These are phyloP conservation scores for Phyllostomus hastatus DNA, from an alignment of 2,113 vertebrate genomes.

Conservation along the genomic window DNA sequence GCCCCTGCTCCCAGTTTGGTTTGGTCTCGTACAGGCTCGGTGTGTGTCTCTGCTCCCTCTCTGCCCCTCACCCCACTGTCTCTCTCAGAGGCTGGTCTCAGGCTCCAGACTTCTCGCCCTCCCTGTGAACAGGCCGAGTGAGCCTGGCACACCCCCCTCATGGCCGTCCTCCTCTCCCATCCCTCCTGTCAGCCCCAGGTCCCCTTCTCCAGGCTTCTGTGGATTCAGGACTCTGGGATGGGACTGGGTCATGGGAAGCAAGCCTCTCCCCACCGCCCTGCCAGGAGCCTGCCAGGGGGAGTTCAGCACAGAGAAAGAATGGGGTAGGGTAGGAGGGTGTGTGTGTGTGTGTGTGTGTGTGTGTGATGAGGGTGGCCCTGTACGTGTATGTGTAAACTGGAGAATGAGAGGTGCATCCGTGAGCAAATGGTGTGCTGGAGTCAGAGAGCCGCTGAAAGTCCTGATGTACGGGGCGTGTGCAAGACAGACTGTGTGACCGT, in stretches of 20 bases:
- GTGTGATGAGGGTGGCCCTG: too few species aligned
- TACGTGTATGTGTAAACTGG: neutral
- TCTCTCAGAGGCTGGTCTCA: neutral
- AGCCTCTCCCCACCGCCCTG: neutral
- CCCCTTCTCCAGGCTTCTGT: neutral
- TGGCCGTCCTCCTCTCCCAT: accelerated
- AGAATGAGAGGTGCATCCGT: neutral
- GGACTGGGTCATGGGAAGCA: neutral
- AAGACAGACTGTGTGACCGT: neutral
- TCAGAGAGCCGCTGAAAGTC: neutral
- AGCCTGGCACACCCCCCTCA: neutral
- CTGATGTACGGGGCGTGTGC: neutral
- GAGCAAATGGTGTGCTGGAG: neutral
- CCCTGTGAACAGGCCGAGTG: neutral
- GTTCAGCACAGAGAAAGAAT: neutral
- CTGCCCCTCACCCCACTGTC: too few species aligned
- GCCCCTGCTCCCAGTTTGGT: neutral
- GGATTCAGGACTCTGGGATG: neutral
- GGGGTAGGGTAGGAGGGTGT: neutral
- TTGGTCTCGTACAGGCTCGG: neutral
- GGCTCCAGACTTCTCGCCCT: neutral
- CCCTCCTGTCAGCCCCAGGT: neutral
- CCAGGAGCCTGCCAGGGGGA: neutral
- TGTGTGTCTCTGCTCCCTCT: neutral
- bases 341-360: neutral